Base-by-base conservation (phyloP, 2,797 vertebrate species). In the Microchirus variegatus region DNA sequence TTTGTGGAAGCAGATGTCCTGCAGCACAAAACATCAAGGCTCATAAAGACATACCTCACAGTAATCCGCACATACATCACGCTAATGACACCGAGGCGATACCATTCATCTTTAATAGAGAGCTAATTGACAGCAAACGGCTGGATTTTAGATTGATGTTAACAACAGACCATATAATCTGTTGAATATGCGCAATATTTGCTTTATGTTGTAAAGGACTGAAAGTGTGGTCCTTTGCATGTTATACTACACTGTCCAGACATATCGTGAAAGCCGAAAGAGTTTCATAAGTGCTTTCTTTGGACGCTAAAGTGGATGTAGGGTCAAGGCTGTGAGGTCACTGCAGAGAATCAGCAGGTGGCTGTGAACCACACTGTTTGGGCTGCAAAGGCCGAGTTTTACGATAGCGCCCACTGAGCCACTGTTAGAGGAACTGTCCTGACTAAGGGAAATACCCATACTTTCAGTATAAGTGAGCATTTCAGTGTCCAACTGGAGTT, bases 341-440 rank as follows among this genome's bases (percentile, higher is more conserved):
- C 35, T 58, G 19, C 7, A 31, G 31, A 31, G 4, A 31, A 8
- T 31, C 31, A 31, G 31, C 7, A 31, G 31, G 31, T 31, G 31
- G 31, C 66, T 37, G n/a, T 0, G 10, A 41, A 77, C 73, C 72
- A 77, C n/a, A 0, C 37, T 59, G 56, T 68, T 74, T 53, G 12
- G 73, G 52, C 62, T 70, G 68, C 46, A 17, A 50, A 60, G 64
- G 55, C 77, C 43, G 69, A 66, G 12, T 56, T 80, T 78, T 64
- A 68, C 42, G 73, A 71, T 73, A 63, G 54, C 42, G 68, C 54
- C 44, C 52, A 52, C 63, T 60, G 57, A 68, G 71, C 51, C 31
- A 5, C 52, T 68, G 51, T 64, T 47, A 35, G 73, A 81, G 77
- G 75, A 71, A 80, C 5, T 90, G 84, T 88, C 81, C n/a, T n/a